A percentile compares a stretch with the other conserved stretches of the same genome.
Evolutionary conservation across 2,113 vertebrate species (phyloP).

Genomic region (Lampris incognitus): DNA sequence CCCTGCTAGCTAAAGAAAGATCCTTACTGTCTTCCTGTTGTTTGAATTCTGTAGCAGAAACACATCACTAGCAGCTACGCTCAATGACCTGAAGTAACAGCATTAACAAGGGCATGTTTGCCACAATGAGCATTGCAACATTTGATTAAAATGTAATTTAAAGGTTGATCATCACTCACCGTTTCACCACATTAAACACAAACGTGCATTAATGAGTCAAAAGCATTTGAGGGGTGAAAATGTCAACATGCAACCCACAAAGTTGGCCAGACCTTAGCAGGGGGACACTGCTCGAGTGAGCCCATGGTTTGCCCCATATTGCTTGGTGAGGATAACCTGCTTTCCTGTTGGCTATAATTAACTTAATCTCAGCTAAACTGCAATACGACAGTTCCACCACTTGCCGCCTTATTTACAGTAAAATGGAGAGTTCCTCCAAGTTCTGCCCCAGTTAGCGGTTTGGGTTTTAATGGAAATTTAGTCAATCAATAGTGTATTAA

Average conservation of each 20-base stretch:
- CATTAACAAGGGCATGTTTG: neutral
- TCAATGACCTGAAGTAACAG: neutral
- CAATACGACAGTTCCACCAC: conserved; percentile 29
- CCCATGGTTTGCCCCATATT: neutral
- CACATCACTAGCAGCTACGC: neutral
- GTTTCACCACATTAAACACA: neutral
- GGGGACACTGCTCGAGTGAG: conserved; percentile 11
- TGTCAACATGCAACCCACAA: neutral
- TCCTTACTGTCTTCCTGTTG: neutral
- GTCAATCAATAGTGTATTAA: too few species aligned
- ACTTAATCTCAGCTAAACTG: conserved; percentile 51
- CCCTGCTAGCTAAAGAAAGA: conserved; percentile 15
- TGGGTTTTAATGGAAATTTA: too few species aligned
- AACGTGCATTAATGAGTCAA: neutral
- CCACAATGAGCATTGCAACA: neutral
- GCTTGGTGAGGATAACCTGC: conserved; percentile 50
- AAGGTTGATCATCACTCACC: neutral
- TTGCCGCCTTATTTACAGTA: conserved; percentile 18
- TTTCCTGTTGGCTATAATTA: conserved; percentile 62
- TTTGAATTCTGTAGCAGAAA: neutral
- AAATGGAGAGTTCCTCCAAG: neutral
- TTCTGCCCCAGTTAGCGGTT: too few species aligned
- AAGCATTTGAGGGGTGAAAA: neutral
- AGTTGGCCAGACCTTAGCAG: neutral
- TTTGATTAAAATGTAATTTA: neutral